Conservation (phyloP, 1,140 invertebrate genomes). For the Caenorhabditis briggsae region DNA sequence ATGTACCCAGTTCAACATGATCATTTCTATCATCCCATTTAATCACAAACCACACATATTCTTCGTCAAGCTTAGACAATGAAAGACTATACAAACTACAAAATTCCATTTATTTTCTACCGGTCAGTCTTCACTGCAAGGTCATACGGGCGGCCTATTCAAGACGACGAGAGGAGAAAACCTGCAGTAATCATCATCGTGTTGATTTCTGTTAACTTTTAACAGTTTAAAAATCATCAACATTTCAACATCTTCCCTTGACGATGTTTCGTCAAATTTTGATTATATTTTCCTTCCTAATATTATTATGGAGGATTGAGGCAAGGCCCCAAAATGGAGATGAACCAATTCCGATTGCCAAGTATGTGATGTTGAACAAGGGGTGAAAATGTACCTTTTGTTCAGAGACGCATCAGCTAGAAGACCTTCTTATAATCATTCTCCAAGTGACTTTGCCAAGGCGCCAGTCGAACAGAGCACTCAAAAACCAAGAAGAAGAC, state of each 20-base stretch:
- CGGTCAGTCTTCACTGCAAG: slow-evolving; percentile 45
- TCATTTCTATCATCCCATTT: slow-evolving; percentile 24
- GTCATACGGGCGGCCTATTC: slow-evolving; percentile 33
- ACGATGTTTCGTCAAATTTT: slow-evolving; percentile 25
- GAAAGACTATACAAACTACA: slow-evolving; percentile 45
- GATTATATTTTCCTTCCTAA: not conserved
- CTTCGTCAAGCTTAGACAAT: slow-evolving; percentile 23
- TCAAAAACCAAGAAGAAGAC: slow-evolving; percentile 32
- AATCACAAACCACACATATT: slow-evolving; percentile 32
- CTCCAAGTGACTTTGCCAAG: slow-evolving; percentile 39
- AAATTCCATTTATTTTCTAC: not conserved
- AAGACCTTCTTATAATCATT: slow-evolving; percentile 34
- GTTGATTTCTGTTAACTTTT: slow-evolving; percentile 16
- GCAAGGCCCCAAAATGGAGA: slow-evolving; percentile 9
- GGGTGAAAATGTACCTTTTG: not conserved
- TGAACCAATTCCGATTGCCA: slow-evolving; percentile 32
- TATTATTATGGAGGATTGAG: slow-evolving; percentile 16
- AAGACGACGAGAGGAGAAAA: not conserved
- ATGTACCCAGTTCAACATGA: slow-evolving; percentile 15
- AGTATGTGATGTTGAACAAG: not conserved
- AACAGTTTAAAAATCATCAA: slow-evolving; percentile 2
- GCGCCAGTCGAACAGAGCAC: not conserved
- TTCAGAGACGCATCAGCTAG: slow-evolving; percentile 16
- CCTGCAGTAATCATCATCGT: slow-evolving; percentile 40
- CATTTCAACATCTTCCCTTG: slow-evolving; percentile 3